Conservation (phyloP, 2,797 vertebrate species). For the Taeniopygia guttata region DNA sequence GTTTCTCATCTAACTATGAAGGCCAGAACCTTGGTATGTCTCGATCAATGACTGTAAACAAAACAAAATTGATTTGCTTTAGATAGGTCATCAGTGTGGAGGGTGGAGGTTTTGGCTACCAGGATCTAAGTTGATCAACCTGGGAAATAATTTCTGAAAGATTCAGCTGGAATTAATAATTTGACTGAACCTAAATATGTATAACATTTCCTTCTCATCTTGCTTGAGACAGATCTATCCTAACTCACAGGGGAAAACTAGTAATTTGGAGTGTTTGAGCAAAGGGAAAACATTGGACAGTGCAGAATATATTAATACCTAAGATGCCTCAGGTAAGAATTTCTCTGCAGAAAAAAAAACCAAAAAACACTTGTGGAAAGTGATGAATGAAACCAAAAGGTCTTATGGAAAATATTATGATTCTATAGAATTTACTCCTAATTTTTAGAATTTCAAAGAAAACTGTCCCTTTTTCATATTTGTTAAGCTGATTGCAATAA, state of each 20-base stretch:
- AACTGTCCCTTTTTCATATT: neutral
- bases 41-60: neutral
- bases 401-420: neutral
- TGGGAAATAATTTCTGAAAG: neutral
- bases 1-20: neutral
- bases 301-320: neutral
- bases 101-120: neutral
- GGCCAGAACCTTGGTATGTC: neutral
- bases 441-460: neutral
- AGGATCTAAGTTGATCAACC: neutral
- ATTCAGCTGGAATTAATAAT: neutral
- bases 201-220: neutral
- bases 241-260: neutral
- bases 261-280: conserved; percentile 2
- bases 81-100: neutral
- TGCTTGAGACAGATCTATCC: neutral
- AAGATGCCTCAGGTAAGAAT: neutral
- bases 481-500: neutral
- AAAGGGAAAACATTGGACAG: neutral
- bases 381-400: neutral
- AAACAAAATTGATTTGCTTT: neutral
- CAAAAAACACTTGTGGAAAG: neutral
- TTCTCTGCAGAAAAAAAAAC: neutral
- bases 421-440: neutral
- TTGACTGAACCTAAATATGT: neutral